Evolutionary conservation across 2,797 vertebrate genomes (phyloP), one percentile per base, ranked within the genome.

Genomic region (Rhinophrynus dorsalis): DNA sequence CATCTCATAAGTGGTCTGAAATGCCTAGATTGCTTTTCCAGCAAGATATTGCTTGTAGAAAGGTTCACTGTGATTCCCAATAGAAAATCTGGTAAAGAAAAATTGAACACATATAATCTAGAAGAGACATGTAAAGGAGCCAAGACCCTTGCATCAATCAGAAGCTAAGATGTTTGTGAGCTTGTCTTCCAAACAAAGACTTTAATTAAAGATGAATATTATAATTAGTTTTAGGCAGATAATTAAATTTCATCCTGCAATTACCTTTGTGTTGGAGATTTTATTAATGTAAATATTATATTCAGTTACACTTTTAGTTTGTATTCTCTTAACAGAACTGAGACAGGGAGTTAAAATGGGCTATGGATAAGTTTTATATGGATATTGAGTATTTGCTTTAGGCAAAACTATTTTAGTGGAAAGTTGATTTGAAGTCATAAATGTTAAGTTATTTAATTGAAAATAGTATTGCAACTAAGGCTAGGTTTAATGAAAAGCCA

Each of bases 211-310:
- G 26, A 59, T 21, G 47, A 35, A 27, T 57, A 60, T 35, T n/a
- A 20, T 44, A 27, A 48, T 9, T 6, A 37, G 27, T 12, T 59
- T 12, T 17, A 13, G 32, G n/a, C 59, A 56, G 56, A 52, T 44
- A 52, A 1, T 52, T 47, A 42, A 69, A 69, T 54, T 51, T 8
- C 27, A 69, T 30, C 54, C 56, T 61, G 27, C 40, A 52, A 33
- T 60, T 69, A 69, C 24, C 13, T 51, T 29, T 51, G 24, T 44
- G 44, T 42, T 69, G 38, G 45, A 33, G 67, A 57, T 35, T 69
- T 61, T 61, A 61, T 37, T 60, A 69, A 61, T 61, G 38, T 69
- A 60, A 59, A 68, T 68, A 59, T 48, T 38, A 6, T 6, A 30
- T 24, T 23, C 44, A 30, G 9, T 68, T 59, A 23, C 51, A 51